These are phyloP conservation scores for Alouatta caraya DNA, from an alignment of 2,797 vertebrate genomes.

Conservation along the genomic window DNA sequence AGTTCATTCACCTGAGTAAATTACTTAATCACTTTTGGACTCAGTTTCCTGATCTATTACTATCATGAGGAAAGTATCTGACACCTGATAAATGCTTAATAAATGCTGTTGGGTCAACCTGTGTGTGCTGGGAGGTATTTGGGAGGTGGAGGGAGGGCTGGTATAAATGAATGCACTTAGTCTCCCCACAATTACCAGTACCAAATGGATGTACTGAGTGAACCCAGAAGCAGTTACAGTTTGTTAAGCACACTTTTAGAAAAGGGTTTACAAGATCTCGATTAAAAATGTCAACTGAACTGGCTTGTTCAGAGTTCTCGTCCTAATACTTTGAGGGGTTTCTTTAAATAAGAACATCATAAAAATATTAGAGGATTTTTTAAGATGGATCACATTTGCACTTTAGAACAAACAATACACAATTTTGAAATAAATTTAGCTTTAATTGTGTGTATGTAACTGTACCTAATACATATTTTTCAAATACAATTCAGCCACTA, in stretches of 20 bases:
- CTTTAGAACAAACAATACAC: not conserved
- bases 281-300: not conserved
- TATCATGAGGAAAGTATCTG: not conserved
- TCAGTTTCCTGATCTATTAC: constrained; percentile 11
- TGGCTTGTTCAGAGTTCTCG: not conserved
- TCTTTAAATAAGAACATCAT: not conserved
- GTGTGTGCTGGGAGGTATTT: not conserved
- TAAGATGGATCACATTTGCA: not conserved
- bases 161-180: not conserved
- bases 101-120: not conserved
- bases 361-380: constrained; percentile 11
- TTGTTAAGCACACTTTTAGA: not conserved
- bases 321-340: not conserved
- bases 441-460: not conserved
- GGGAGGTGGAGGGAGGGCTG: not conserved
- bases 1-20: not conserved
- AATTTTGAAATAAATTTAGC: constrained; percentile 38
- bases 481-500: constrained; percentile 22
- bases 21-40: not conserved
- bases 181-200: not conserved
- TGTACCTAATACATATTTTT: not conserved
- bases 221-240: not conserved
- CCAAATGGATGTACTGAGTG: not conserved
- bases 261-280: not conserved
- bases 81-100: not conserved